These are phyloP conservation scores for Bombus confusus DNA, from an alignment of 1,140 invertebrate species.

Conservation along the genomic window DNA sequence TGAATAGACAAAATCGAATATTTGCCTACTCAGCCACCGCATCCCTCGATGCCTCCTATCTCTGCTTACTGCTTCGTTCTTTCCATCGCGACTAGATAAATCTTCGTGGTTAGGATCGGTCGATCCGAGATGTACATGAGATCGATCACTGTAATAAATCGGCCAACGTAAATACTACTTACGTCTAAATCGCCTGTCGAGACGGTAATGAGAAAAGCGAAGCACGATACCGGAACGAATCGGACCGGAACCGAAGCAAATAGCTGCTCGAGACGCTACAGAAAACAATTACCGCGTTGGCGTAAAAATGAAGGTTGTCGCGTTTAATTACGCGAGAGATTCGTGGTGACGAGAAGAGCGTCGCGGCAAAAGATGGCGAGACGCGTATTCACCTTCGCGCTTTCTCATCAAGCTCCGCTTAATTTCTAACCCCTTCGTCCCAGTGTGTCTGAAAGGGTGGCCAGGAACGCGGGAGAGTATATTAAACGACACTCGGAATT, in stretches of 20 bases:
- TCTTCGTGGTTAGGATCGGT: neutral
- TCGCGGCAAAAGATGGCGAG: neutral
- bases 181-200: neutral
- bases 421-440: conserved; percentile 73
- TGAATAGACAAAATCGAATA: conserved; percentile 79
- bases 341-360: neutral
- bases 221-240: neutral
- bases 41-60: neutral
- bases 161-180: neutral
- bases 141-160: too few species aligned
- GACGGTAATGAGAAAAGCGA: neutral
- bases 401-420: conserved; percentile 69
- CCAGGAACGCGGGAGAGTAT: conserved; percentile 73
- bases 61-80: too few species aligned
- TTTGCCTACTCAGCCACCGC: conserved; percentile 60
- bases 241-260: neutral
- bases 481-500: conserved; percentile 83
- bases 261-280: neutral
- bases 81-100: neutral
- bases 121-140: neutral
- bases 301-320: conserved; percentile 23
- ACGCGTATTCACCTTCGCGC: conserved; percentile 64
- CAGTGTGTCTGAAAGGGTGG: conserved; percentile 35
- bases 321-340: conserved; percentile 37
- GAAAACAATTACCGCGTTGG: conserved; percentile 22